phyloP scores from a whole-genome alignment of 2,113 vertebrate species.

The Toxotes jaculatrix region DNA sequence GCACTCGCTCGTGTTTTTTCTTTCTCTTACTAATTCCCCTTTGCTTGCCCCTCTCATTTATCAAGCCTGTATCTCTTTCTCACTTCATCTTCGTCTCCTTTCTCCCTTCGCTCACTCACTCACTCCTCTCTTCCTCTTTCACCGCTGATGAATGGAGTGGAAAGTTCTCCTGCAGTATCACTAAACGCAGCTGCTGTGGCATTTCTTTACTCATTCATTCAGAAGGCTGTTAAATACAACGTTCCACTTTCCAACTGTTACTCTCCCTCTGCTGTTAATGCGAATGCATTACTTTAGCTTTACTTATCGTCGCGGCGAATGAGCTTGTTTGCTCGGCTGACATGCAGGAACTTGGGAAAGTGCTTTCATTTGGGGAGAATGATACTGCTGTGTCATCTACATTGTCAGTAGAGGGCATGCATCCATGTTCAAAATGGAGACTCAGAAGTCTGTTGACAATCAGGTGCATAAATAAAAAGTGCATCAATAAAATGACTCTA shows the following conservation, averaged over 20 bases:
- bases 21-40: conserved; percentile 25
- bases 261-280: conserved; percentile 20
- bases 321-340: conserved; percentile 51
- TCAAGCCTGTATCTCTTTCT: conserved; percentile 44
- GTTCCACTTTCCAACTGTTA: conserved; percentile 31
- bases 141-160: conserved; percentile 52
- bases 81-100: conserved; percentile 36
- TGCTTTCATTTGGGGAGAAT: conserved; percentile 53
- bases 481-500: background rate
- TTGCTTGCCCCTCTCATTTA: conserved; percentile 36
- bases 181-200: conserved; percentile 56
- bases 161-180: conserved; percentile 57
- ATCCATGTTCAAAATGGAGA: conserved; percentile 35
- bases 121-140: conserved; percentile 22
- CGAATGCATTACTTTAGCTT: conserved; percentile 43
- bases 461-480: conserved; percentile 18
- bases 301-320: conserved; percentile 40
- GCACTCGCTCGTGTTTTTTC: conserved; percentile 28
- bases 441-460: background rate
- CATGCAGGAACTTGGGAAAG: conserved; percentile 39
- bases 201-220: conserved; percentile 58
- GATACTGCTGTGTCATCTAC: conserved; percentile 57
- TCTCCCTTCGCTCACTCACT: conserved; percentile 33
- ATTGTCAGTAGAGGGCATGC: conserved; percentile 33
- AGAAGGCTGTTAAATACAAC: conserved; percentile 44